A percentile compares a stretch with the other conserved stretches of the same genome.
Conservation (phyloP, 1,140 invertebrate genomes). For the Sitobion miscanthi region DNA sequence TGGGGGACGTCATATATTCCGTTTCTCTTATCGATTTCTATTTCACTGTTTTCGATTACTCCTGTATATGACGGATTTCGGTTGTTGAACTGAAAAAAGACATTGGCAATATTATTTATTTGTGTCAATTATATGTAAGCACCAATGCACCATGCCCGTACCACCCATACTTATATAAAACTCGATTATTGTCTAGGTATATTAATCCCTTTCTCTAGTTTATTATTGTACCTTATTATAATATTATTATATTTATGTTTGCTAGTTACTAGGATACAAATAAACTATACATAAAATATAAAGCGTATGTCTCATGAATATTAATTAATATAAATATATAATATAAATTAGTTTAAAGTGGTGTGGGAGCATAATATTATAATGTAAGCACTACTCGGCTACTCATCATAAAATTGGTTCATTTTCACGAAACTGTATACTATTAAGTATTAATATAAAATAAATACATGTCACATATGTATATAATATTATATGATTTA, state of each 20-base stretch:
- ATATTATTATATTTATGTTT: neutral
- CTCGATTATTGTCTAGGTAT: neutral
- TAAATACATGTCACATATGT: neutral
- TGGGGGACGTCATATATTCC: slow-evolving; percentile 25
- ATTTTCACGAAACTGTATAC: neutral
- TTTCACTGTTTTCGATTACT: neutral
- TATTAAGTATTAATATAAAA: neutral
- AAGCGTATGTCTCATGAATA: neutral
- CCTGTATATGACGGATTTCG: neutral
- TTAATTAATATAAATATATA: neutral
- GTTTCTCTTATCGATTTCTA: slow-evolving; percentile 22
- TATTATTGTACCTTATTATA: neutral
- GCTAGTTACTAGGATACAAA: neutral
- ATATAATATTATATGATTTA: neutral
- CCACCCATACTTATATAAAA: neutral
- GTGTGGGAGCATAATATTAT: neutral
- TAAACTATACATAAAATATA: neutral
- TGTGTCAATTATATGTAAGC: neutral
- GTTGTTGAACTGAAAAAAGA: slow-evolving; percentile 20
- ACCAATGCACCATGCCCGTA: neutral
- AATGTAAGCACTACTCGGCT: neutral
- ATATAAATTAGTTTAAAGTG: neutral
- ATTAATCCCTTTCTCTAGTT: neutral
- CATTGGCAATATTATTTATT: neutral
- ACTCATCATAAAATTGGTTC: neutral